Evolutionary conservation across 2,113 vertebrate species (phyloP), one percentile per base, ranked within the genome.

Genomic region (Lethenteron reissneri): DNA sequence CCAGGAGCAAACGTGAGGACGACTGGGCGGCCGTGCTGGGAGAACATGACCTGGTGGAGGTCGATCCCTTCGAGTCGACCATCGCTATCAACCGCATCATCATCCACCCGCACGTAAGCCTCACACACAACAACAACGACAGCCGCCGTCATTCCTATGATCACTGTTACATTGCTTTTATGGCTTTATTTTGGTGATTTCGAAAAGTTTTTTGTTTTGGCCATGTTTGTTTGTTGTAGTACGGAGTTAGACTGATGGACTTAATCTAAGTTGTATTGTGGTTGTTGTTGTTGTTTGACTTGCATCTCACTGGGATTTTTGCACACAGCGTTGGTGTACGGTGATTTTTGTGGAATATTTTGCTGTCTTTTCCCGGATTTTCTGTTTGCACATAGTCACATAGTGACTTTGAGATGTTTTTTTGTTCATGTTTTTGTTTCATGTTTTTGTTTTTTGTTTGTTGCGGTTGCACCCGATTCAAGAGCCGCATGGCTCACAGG

Each of bases 11-110:
- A 3, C 86, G 87, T 11, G 90, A 94, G 77, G 81, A 86, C 77
- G 82, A 84, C 1, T 95, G 94, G 94, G 88, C 86, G 0, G 89
- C 88, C 62, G 83, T 84, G 4, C 83, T 87, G 73, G 90, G 89
- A 0, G 84, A 91, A 75, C 86, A 90, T 5, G 81, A 90, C 74
- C 83, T 81, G 69, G 83, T 81, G 57, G 84, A 86, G 77, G 74
- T 58, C 3, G 85, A 85, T 1, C 78, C 77, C 1, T 86, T 82
- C 15, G 82, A 88, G 76, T 81, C 73, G 75, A 74, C 82, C 15
- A 82, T 90, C 75, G 84, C 81, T 4, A 81, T 95, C 74, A 90
- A 89, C 73, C 88, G 87, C 19, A 87, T 97, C 79, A 79, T 97
- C 75, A 78, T 82, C 69, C 91, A 97, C 72, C 89, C 91, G 58